Conservation (phyloP, 2,113 vertebrate species). For the Nyctibius bracteatus region DNA sequence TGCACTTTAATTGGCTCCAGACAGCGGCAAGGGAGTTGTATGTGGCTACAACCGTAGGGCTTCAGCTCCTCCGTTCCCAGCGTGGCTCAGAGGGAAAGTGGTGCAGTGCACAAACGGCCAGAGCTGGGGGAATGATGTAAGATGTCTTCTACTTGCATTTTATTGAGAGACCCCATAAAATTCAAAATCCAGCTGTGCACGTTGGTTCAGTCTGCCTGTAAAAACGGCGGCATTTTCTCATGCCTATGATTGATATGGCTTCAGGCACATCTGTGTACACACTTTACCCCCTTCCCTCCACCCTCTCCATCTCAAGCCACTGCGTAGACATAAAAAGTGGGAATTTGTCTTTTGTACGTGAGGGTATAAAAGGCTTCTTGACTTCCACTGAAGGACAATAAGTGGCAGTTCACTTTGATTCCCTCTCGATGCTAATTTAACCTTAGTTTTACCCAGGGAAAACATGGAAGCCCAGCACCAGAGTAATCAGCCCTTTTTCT, state of each 20-base stretch:
- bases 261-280: slow-evolving; percentile 48
- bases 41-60: not conserved
- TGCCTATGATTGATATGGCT: slow-evolving; percentile 4
- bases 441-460: not conserved
- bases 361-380: slow-evolving; percentile 12
- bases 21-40: not conserved
- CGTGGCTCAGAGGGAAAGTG: not conserved
- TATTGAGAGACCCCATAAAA: slow-evolving; percentile 19
- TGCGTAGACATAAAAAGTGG: not conserved
- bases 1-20: not conserved
- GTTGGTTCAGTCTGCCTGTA: not conserved
- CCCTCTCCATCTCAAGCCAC: not conserved
- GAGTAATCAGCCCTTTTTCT: not conserved
- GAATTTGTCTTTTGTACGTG: not conserved
- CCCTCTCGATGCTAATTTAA: not conserved
- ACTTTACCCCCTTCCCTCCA: slow-evolving; percentile 20
- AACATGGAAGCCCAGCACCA: not conserved
- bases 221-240: not conserved
- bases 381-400: not conserved
- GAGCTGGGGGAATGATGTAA: slow-evolving; percentile 23
- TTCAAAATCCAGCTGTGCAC: slow-evolving; percentile 26
- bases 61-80: not conserved
- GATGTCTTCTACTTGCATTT: slow-evolving; percentile 18
- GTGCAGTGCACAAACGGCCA: not conserved
- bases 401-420: not conserved